Base-by-base conservation (phyloP, 2,113 vertebrate species). In the Ptilonorhynchus violaceus region DNA sequence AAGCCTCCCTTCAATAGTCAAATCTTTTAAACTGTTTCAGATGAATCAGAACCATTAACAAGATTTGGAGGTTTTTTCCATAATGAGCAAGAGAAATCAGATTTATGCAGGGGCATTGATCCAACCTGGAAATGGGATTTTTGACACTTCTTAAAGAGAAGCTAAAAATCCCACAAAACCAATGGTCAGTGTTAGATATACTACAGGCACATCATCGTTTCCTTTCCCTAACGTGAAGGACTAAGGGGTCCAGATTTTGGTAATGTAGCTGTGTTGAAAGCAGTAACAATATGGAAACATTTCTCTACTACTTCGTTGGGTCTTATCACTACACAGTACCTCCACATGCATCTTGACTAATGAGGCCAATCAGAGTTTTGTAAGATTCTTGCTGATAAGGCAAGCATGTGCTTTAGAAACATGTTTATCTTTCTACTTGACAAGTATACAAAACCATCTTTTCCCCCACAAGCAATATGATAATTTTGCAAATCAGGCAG, bases 151-250 rank as follows among this genome's bases (percentile, higher is more conserved):
- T 62, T 18, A 50, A 79, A 60, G 19, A 74, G 50, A 78, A 74
- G 24, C 10, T 77, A 80, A 39, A n/a, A 44, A 52, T 52, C 33
- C 35, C 30, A 12, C 23, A 68, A 67, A 88, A 75, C 11, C 21
- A 76, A 11, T 1, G 2, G 23, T 30, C 7, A 33, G 11, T 20
- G 10, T 66, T 58, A 50, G 9, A 72, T 12, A 21, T 3, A 39
- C 6, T 35, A 39, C 8, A 13, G 20, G 23, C 2, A 15, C 7
- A 50, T 35, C 9, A 12, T 15, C 0, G 0, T 4, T 52, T 88
- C 73, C 44, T 60, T 88, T n/a, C 39, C 44, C 56, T 56, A 52
- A 3, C 9, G 8, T 9, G 41, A 76, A 42, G 22, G 52, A 50
- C 21, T 47, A 73, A 28, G 7, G 11, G 9, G 11, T 59, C 30